Base-by-base conservation (phyloP, 2,113 vertebrate species). In the Bolborhynchus lineola region DNA sequence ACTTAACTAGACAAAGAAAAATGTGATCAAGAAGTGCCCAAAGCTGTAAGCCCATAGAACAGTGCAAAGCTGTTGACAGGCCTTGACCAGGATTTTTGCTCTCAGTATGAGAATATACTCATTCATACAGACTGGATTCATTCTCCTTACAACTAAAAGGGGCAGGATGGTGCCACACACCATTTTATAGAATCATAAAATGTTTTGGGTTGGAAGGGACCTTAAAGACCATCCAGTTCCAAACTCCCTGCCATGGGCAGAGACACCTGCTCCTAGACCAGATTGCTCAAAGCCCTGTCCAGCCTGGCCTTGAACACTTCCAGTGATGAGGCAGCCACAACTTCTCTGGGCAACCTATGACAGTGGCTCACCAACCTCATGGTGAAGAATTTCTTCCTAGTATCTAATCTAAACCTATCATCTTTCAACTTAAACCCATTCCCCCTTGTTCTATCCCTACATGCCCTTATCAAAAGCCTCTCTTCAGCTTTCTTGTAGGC, bases 1-100 rank as follows among this genome's bases (percentile, higher is more conserved):
- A 74, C 46, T 47, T 82, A 74, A 70, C 84, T 72, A 50, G 78
- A 92, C 77, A 80, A 93, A 92, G 29, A 92, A 53, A 92, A 86
- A 60, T 41, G 13, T 46, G 24, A 88, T 57, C 75, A 88, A 53
- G 23, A 55, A 63, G 31, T 20, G 26, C 28, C 9, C 60, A 57
- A 90, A 94, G 46, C 31, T 2, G 1, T 35, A 92, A 86, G 59
- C 53, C 24, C 46, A 52, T 57, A 71, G 41, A 91, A 63, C 4
- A 50, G 8, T 10, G 64, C 25, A 76, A 83, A 59, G 60, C 25
- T 52, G 23, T 16, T 11, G 25, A 68, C 24, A 65, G 46, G 9
- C 19, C 39, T 60, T 60, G 19, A 80, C 47, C 3, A 39, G 31
- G 42, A 72, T 42, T 86, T 90, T 75, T 70, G 8, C 13, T 67